These are phyloP conservation scores for Echiichthys vipera DNA, from an alignment of 2,797 vertebrate genomes.

Conservation along the genomic window DNA sequence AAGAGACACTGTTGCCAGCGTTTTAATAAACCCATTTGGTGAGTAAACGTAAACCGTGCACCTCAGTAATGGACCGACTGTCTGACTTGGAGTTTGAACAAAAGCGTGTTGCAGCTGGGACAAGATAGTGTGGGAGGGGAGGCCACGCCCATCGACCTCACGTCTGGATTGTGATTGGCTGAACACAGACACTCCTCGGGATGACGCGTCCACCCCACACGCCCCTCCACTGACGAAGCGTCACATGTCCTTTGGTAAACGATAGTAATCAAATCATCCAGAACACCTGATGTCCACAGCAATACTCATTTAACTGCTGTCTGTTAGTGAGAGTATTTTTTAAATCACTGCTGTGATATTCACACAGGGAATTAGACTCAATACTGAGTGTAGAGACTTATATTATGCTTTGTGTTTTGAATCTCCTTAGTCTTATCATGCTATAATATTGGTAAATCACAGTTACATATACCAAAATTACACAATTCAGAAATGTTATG, in stretches of 20 bases:
- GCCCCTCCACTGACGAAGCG: slow-evolving; percentile 54
- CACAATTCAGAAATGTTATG: neutral
- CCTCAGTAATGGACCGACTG: slow-evolving; percentile 8
- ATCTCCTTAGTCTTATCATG: neutral
- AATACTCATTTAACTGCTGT: neutral
- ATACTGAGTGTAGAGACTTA: neutral
- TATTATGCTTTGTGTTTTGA: neutral
- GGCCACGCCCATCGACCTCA: slow-evolving; percentile 48
- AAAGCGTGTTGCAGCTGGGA: slow-evolving; percentile 76
- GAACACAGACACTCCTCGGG: slow-evolving; percentile 65
- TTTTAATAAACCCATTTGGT: neutral
- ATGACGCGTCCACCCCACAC: slow-evolving; percentile 38
- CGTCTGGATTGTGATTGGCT: slow-evolving; percentile 60
- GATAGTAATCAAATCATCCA: slow-evolving; percentile 40
- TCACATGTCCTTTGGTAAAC: slow-evolving; percentile 54
- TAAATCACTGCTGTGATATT: neutral
- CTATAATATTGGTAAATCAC: no score
- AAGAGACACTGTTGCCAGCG: neutral
- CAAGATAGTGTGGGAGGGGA: slow-evolving; percentile 33
- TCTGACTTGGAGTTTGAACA: slow-evolving; percentile 70
- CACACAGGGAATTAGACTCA: neutral
- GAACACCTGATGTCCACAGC: slow-evolving; percentile 4
- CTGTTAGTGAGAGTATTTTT: neutral
- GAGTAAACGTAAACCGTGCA: neutral
- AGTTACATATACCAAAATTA: neutral